Conservation (phyloP, 2,113 vertebrate species). For the Mustela lutreola region DNA sequence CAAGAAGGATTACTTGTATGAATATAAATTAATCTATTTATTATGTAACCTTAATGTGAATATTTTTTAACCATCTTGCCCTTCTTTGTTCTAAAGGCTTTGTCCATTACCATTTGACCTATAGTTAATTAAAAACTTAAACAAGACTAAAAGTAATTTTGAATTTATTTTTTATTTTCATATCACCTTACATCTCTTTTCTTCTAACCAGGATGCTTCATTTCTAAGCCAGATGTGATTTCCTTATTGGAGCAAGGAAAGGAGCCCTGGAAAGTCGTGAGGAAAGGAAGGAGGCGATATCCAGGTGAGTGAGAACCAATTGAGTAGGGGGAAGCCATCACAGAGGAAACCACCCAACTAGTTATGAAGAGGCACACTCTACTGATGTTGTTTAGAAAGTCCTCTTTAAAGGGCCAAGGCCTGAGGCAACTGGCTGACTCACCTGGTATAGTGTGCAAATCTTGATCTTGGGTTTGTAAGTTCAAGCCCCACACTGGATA, state of each 20-base stretch:
- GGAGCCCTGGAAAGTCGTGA: slow-evolving; percentile 76
- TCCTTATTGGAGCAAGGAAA: slow-evolving; percentile 80
- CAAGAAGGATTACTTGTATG: slow-evolving; percentile 22
- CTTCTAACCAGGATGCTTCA: slow-evolving; percentile 66
- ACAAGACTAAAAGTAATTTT: slow-evolving; percentile 54
- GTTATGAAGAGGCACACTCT: not conserved
- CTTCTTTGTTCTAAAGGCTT: slow-evolving; percentile 37
- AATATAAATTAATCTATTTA: slow-evolving; percentile 44
- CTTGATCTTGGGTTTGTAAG: not conserved
- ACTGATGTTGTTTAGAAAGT: not conserved
- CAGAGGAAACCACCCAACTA: not conserved
- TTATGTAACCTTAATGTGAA: not conserved
- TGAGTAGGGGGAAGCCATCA: not conserved
- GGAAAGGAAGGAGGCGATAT: slow-evolving; percentile 37
- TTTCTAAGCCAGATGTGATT: slow-evolving; percentile 82
- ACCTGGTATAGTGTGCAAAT: not conserved
- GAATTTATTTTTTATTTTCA: slow-evolving; percentile 26
- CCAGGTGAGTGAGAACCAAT: slow-evolving; percentile 40
- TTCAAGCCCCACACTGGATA: not conserved
- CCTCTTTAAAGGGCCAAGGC: not conserved
- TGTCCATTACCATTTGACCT: slow-evolving; percentile 15
- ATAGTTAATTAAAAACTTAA: slow-evolving; percentile 9
- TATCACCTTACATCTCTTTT: slow-evolving; percentile 30
- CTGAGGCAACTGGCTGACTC: not conserved
- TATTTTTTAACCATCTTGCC: not conserved